Evolutionary conservation across 2,113 vertebrate genomes (phyloP).

Genomic region (Girardinichthys multiradiatus): DNA sequence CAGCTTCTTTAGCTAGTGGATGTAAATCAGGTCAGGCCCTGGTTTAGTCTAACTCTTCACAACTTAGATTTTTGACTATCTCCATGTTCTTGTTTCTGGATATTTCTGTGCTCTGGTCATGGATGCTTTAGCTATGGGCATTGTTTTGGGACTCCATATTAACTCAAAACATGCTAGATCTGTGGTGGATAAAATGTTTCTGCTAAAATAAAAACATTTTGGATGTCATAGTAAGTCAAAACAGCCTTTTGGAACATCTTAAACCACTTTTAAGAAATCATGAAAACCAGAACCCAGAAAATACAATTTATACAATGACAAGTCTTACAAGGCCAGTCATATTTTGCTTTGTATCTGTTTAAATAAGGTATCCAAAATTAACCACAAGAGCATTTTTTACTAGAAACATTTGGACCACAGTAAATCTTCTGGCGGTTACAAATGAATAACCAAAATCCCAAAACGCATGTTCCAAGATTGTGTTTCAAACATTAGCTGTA

Average conservation of each 20-base stretch:
- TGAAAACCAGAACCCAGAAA: neutral
- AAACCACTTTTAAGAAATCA: slow-evolving; percentile 17
- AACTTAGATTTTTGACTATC: no score
- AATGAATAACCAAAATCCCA: slow-evolving; percentile 24
- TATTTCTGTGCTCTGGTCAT: no score
- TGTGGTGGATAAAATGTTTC: neutral
- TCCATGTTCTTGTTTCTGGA: no score
- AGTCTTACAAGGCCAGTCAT: slow-evolving; percentile 1
- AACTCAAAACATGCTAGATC: neutral
- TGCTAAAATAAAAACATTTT: neutral
- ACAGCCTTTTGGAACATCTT: slow-evolving; percentile 13
- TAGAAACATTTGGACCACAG: slow-evolving; percentile 4
- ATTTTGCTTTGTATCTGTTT: slow-evolving; percentile 29
- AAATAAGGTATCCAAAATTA: neutral
- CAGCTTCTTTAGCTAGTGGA: no score
- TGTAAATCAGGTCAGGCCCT: no score
- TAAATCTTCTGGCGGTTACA: slow-evolving; percentile 7
- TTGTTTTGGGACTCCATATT: no score
- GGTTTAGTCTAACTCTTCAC: no score
- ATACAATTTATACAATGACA: neutral
- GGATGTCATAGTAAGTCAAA: neutral
- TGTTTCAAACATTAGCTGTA: slow-evolving; percentile 7
- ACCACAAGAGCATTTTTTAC: neutral
- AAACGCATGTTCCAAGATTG: neutral
- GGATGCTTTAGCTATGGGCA: no score